These are phyloP conservation scores for Galaxea fascicularis DNA, from an alignment of 92 coral and sea anemone species.

Conservation along the genomic window DNA sequence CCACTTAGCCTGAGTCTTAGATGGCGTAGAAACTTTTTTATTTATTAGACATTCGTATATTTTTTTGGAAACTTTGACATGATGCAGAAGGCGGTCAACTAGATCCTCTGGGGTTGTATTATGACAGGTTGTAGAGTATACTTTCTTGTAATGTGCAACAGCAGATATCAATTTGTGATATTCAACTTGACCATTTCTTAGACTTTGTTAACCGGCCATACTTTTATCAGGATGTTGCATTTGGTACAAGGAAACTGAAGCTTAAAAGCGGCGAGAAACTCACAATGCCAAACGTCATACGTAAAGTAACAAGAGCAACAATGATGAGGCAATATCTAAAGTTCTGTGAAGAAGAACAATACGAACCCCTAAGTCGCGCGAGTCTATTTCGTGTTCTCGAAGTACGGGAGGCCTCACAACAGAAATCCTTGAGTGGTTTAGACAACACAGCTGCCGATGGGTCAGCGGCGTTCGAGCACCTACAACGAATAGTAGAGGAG, in stretches of 20 bases:
- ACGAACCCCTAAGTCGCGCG: constrained; percentile 71
- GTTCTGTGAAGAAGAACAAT: constrained; percentile 66
- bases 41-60: no score
- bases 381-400: constrained; percentile 67
- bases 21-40: no score
- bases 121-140: no score
- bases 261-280: constrained; percentile 67
- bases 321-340: constrained; percentile 72
- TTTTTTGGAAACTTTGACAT: no score
- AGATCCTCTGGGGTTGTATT: no score
- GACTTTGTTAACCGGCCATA: constrained; percentile 79
- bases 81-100: no score
- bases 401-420: constrained; percentile 65
- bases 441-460: constrained; percentile 68
- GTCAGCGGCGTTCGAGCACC: constrained; percentile 28
- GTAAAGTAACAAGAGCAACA: constrained; percentile 80
- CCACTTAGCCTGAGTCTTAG: no score
- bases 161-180: no score
- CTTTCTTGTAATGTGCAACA: no score
- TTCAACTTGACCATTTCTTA: no score
- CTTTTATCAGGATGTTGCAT: constrained; percentile 85
- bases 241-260: constrained; percentile 72
- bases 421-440: constrained; percentile 65
- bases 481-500: constrained; percentile 36
- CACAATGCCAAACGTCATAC: constrained; percentile 73